Evolutionary conservation across 1,140 invertebrate genomes (phyloP), one percentile per base, ranked within the genome.

Genomic region (Lordiphosa mommai): DNA sequence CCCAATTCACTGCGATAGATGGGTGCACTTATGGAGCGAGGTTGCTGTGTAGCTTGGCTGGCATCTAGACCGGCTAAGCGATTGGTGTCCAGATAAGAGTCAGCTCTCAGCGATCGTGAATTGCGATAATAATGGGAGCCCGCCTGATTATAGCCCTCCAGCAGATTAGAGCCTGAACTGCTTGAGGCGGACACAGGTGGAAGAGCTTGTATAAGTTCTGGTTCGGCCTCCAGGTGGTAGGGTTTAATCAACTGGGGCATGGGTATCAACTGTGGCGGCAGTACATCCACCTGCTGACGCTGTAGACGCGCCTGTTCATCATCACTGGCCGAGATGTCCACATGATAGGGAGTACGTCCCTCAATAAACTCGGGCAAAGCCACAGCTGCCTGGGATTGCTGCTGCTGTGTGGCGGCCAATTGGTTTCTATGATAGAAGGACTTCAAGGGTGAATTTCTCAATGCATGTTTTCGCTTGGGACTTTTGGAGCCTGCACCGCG

Each of bases 331-430:
- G 84, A 79, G 27, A 87, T 86, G 44, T 92, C 91, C 41, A 92
- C 91, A 17, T 87, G 89, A 50, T 92, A 92, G 2, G 91, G 91
- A 5, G 90, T 90, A 23, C 88, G 90, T 3, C 91, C 91, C 67
- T 92, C 90, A 14, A 91, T 90, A 44, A 91, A 92, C 5, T 90
- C 89, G 2, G 77, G 79, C 87, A 72, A 30, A 1, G 43, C 8
- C 8, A 43, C 14, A 13, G 27, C 44, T 12, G 50, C 16, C 30
- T 50, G 38, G 8, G 57, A 44, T 5, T 44, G 23, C 4, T 63
- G 56, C 5, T 65, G 61, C 3, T 27, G 23, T 4, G 20, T 23
- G 20, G 38, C 33, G 8, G 47, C 49, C 7, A 50, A 20, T 7
- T 66, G 60, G n/a, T 40, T 48, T 8, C 48, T 57, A 16, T 68